Base-by-base conservation (phyloP, 2,888 invertebrate species). In the Pristionchus exspectatus region DNA sequence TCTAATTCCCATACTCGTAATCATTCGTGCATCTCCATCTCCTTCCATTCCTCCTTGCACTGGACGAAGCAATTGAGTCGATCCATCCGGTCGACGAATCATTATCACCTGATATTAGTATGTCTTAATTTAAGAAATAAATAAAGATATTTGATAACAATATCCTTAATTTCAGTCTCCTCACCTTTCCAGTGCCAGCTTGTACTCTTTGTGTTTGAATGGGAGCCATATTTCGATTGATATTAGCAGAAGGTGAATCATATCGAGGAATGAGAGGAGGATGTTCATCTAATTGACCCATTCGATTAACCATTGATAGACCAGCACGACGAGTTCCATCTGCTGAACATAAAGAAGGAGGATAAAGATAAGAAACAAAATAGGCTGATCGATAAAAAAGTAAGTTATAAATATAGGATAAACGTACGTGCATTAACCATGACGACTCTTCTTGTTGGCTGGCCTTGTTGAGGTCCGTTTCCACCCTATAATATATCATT, bases 61-160 rank as follows among this genome's bases (percentile, higher is more conserved):
- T 1, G 91, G 90, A 72, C 91, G 50, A 56, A 91, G 77, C 30
- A 88, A 83, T 74, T 91, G 91, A 30, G 90, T 91, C 5, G 90
- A 87, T 44, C 91, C 91, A 87, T 91, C 91, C 9, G 90, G 74
- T 24, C 90, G 89, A 63, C 91, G 88, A 21, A 91, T 91, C 87
- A 91, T 74, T 14, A 91, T 66, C 38, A 91, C 72, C 88, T 87
- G 14, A 0, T 54, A 86, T 86, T 16, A 56, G 7, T 56, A 84
- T 14, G 27, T 27, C 4, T 24, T 69, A 7, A 27, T 69, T 72
- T 72, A 72, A 9, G 44, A 50, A 50, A 72, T 33, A 30, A 21
- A 33, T 30, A 33, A 24, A 21, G 59, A 59, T 14, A 63, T 18
- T 63, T 5, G 63, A 50, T 50, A 50, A 9, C n/a, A 24, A 63